Conservation (phyloP, 2,888 invertebrate genomes). For the Ischnura elegans region DNA sequence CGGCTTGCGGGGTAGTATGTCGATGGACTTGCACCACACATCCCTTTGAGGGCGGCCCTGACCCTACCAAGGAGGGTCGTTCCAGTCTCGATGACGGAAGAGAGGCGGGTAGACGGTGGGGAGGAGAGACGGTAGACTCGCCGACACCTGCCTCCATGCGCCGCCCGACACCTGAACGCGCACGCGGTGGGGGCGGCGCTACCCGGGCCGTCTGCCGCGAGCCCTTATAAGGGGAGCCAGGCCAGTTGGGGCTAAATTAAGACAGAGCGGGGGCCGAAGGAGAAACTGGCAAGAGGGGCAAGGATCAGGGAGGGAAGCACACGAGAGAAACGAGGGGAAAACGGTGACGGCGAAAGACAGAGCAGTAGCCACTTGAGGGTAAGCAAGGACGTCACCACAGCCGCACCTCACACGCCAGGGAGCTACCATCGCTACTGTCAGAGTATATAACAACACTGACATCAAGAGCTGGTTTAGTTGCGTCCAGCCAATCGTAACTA, state of each 20-base stretch:
- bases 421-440: too few relatives aligned
- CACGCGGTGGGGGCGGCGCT: not conserved
- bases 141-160: slow-evolving; percentile 12
- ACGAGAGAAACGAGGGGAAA: not conserved
- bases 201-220: slow-evolving; percentile 14
- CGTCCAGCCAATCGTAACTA: too few relatives aligned
- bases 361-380: not conserved
- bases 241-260: slow-evolving; percentile 58
- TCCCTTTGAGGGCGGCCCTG: too few relatives aligned
- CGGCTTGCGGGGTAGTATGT: too few relatives aligned
- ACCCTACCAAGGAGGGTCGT: not conserved
- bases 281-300: slow-evolving; percentile 26
- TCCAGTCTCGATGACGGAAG: not conserved
- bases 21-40: too few relatives aligned
- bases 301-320: not conserved
- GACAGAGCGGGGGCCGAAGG: slow-evolving; percentile 46
- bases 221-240: slow-evolving; percentile 58
- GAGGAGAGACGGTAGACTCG: not conserved
- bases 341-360: too few relatives aligned
- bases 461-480: too few relatives aligned
- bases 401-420: not conserved
- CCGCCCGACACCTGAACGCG: slow-evolving; percentile 55
- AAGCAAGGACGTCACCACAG: not conserved
- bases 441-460: too few relatives aligned
- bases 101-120: not conserved